Percentiles rank a stretch among this genome's conserved stretches.
Conservation (phyloP, 2,113 vertebrate genomes). For the Riparia riparia region DNA sequence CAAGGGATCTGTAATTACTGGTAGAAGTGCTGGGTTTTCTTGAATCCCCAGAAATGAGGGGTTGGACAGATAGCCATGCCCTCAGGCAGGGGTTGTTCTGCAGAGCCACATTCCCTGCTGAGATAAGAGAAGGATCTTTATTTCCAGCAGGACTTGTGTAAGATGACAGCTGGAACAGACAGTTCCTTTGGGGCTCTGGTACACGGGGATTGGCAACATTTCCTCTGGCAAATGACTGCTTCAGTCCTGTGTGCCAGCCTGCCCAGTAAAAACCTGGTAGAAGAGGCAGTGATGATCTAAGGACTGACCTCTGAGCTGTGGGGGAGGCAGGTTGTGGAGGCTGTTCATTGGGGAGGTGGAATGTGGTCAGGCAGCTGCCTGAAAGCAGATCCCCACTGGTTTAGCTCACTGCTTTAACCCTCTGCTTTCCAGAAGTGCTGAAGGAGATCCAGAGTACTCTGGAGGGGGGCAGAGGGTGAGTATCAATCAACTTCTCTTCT, state of each 20-base stretch:
- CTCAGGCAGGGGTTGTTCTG: not conserved
- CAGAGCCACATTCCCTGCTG: not conserved
- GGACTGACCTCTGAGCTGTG: not conserved
- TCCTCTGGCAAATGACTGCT: not conserved
- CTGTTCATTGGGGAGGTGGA: not conserved
- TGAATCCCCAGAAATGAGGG: not conserved
- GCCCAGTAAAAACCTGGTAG: not conserved
- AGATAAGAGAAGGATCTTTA: constrained; percentile 19
- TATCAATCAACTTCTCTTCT: not conserved
- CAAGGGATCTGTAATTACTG: not conserved
- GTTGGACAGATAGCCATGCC: not conserved
- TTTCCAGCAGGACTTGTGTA: not conserved
- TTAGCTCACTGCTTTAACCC: constrained; percentile 34
- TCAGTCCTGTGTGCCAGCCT: not conserved
- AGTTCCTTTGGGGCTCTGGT: not conserved
- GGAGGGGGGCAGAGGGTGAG: constrained; percentile 90
- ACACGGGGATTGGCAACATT: not conserved
- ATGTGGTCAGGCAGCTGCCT: constrained; percentile 17
- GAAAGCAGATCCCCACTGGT: not conserved
- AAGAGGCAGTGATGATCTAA: not conserved
- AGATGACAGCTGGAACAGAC: constrained; percentile 8
- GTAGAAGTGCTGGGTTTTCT: not conserved
- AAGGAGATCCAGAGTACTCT: constrained; percentile 96
- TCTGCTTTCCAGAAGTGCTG: constrained; percentile 85
- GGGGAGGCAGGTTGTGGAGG: constrained; percentile 10